A percentile compares a stretch with the other conserved stretches of the same genome.
phyloP scores from a whole-genome alignment of 2,113 vertebrate species.

The Electrona antarctica region DNA sequence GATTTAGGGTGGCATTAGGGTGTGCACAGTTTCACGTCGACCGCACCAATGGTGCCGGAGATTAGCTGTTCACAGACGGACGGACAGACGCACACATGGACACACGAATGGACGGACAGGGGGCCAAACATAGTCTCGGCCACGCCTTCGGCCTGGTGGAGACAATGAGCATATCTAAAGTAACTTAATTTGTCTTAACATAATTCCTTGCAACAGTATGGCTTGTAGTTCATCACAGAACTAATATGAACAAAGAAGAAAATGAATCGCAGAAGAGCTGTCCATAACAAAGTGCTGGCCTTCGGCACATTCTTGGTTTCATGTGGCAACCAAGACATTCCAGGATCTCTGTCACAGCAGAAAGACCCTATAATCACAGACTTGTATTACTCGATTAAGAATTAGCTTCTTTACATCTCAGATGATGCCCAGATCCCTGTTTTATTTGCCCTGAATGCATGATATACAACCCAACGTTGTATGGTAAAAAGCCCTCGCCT shows the following conservation, averaged over 20 bases:
- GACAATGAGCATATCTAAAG: neutral
- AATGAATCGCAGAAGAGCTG: constrained; percentile 22
- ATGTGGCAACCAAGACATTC: constrained; percentile 16
- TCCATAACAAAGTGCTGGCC: constrained; percentile 19
- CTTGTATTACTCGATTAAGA: constrained; percentile 33
- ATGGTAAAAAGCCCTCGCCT: constrained; percentile 5
- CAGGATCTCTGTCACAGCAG: constrained; percentile 9
- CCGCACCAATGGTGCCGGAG: too few relatives aligned
- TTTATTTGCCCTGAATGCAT: constrained; percentile 20
- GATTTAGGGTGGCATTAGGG: too few relatives aligned
- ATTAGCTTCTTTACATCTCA: constrained; percentile 16
- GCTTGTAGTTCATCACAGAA: constrained; percentile 13
- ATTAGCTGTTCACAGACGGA: too few relatives aligned
- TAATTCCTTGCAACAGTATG: constrained; percentile 12
- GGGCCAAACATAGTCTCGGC: too few relatives aligned
- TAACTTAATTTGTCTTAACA: neutral
- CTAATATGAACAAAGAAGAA: constrained; percentile 24
- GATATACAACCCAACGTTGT: constrained; percentile 29
- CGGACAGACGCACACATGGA: too few relatives aligned
- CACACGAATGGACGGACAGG: too few relatives aligned
- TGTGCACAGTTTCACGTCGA: too few relatives aligned
- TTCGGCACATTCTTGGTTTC: constrained; percentile 16
- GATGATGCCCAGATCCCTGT: constrained; percentile 11
- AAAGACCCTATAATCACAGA: constrained; percentile 33
- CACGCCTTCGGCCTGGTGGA: too few relatives aligned